Conservation (phyloP, 2,888 invertebrate genomes). For the Acleris laterana region DNA sequence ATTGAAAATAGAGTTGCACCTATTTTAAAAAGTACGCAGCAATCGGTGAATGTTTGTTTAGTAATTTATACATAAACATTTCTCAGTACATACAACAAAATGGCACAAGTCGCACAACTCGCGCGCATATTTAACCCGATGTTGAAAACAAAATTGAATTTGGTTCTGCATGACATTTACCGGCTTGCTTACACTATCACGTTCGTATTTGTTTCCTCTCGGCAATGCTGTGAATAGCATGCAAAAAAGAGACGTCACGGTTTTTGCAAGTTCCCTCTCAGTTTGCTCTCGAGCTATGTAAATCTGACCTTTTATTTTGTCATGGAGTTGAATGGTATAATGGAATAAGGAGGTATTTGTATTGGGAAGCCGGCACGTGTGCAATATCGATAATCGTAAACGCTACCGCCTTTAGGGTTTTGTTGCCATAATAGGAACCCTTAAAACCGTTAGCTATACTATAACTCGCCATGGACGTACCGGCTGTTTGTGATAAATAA, state of each 20-base stretch:
- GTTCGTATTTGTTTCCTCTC: conserved; percentile 57
- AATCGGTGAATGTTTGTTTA: too few relatives aligned
- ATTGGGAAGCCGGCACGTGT: conserved; percentile 58
- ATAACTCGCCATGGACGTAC: too few relatives aligned
- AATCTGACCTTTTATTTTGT: conserved; percentile 73
- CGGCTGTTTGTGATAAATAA: too few relatives aligned
- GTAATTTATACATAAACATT: background rate
- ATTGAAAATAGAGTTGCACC: background rate
- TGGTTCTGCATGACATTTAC: conserved; percentile 71
- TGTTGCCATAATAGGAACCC: background rate
- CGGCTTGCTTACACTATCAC: conserved; percentile 59
- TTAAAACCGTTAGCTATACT: background rate
- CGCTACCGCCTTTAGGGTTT: conserved; percentile 43
- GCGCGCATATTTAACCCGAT: conserved; percentile 62
- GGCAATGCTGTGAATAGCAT: conserved; percentile 45
- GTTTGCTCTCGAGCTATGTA: conserved; percentile 63
- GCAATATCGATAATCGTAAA: conserved; percentile 57
- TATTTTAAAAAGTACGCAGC: background rate
- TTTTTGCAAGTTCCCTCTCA: conserved; percentile 25
- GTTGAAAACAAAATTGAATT: conserved; percentile 73
- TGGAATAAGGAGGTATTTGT: conserved; percentile 63
- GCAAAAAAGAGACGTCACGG: conserved; percentile 58
- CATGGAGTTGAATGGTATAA: conserved; percentile 63
- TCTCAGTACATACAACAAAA: conserved; percentile 40
- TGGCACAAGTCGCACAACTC: conserved; percentile 65